Evolutionary conservation across 2,113 vertebrate genomes (phyloP), one percentile per base, ranked within the genome.

Genomic region (Erythrocebus patas): DNA sequence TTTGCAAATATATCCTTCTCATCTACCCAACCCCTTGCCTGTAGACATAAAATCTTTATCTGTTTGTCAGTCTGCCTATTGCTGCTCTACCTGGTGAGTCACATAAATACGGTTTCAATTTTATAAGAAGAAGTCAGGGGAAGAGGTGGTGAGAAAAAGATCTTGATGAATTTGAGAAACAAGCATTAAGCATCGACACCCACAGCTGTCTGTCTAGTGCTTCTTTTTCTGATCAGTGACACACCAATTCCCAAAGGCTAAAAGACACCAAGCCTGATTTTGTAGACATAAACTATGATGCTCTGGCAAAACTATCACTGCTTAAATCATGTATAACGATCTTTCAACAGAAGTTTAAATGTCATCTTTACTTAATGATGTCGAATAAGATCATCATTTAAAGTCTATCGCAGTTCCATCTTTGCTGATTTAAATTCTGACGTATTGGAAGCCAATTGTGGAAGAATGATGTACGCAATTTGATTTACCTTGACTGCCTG

Each of bases 1-100:
- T 98, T 98, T 97, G 86, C 75, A 97, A 98, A 97, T 94, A 96
- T 25, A 0, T 32, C 83, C 59, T 78, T 89, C 91, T 97, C 97
- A 96, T 97, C 94, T 95, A 95, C 95, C 93, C 43, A 95, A 92
- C 83, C 91, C 91, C 94, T 97, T 96, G 89, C 83, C 85, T 96
- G 94, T 95, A 98, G 95, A 66, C 68, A 30, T n/a, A 59, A 95
- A 98, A 68, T 61, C n/a, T 96, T 89, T 90, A 90, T 73, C 83
- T 98, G 68, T 97, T 97, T 98, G 90, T 95, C 96, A 83, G 97
- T 64, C 80, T 78, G 79, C 85, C 2, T 0, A 20, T 88, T 94
- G 61, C 75, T 97, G 61, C 25, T 59, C 35, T n/a, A 38, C 8
- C 30, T 8, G 35, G 16, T 22, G 52, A 45, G 55, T 18, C 72